These are phyloP conservation scores for Protodeltote pygarga DNA, from an alignment of 2,888 invertebrate species.

Conservation along the genomic window DNA sequence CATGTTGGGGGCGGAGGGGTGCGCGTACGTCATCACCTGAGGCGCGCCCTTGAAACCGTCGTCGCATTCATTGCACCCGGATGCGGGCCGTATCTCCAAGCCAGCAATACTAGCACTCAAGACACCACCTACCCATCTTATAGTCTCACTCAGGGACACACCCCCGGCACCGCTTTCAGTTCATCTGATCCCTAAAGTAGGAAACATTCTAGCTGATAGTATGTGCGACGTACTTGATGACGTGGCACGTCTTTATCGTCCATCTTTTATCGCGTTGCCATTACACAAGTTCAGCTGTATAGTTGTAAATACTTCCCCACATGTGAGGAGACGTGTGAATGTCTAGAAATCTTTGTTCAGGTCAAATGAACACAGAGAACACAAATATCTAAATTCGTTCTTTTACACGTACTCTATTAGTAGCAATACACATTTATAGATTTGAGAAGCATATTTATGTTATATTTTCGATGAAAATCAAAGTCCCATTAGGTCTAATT, in stretches of 20 bases:
- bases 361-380: not conserved
- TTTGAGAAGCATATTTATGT: too few species aligned
- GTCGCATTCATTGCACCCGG: constrained; percentile 87
- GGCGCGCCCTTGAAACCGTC: constrained; percentile 86
- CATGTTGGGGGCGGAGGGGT: constrained; percentile 72
- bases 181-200: constrained; percentile 29
- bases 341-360: not conserved
- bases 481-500: too few species aligned
- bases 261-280: not conserved
- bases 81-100: constrained; percentile 80
- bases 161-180: constrained; percentile 32
- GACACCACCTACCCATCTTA: constrained; percentile 62
- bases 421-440: too few species aligned
- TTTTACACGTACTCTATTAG: too few species aligned
- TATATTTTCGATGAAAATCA: too few species aligned
- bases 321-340: not conserved
- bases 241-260: constrained; percentile 9
- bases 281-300: constrained; percentile 1
- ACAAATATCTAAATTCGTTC: too few species aligned
- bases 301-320: not conserved
- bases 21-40: constrained; percentile 86
- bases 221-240: constrained; percentile 9
- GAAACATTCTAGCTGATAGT: constrained; percentile 30
- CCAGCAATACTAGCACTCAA: constrained; percentile 72
- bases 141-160: constrained; percentile 45